Evolutionary conservation across 1,140 invertebrate species (phyloP).

Genomic region (Aricia agestis): DNA sequence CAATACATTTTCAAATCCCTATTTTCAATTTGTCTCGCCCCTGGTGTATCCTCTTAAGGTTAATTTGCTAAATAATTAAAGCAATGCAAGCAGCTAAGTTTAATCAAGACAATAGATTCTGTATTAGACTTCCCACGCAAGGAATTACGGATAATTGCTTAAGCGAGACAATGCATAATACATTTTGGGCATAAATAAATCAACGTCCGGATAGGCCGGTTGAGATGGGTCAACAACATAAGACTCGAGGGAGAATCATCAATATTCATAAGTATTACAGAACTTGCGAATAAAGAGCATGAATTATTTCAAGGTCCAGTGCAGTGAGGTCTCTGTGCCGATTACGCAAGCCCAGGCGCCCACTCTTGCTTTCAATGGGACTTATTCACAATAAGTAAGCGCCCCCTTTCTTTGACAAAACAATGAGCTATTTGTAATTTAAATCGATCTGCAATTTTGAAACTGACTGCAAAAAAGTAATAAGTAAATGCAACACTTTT

Average conservation of each 20-base stretch:
- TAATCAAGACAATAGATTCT: too few relatives aligned
- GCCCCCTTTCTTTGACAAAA: constrained; percentile 18
- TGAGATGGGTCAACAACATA: neutral
- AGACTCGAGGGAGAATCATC: neutral
- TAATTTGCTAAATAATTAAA: too few relatives aligned
- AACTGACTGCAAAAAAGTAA: too few relatives aligned
- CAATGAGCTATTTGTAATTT: neutral
- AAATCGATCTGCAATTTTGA: neutral
- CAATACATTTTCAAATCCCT: too few relatives aligned
- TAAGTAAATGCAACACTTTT: too few relatives aligned
- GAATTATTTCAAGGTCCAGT: neutral
- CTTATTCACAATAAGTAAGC: constrained; percentile 36
- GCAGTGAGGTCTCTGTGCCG: neutral
- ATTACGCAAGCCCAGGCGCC: constrained; percentile 22
- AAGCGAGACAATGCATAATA: neutral
- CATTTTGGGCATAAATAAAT: neutral
- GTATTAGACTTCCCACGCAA: too few relatives aligned
- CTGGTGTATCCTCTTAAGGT: too few relatives aligned
- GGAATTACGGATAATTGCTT: neutral
- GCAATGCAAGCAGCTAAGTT: too few relatives aligned
- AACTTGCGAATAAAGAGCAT: neutral
- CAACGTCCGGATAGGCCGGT: neutral
- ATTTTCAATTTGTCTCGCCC: too few relatives aligned
- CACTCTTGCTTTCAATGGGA: constrained; percentile 35
- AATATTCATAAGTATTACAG: neutral